Evolutionary conservation across 1,140 invertebrate species (phyloP).

Genomic region (Antheraea pernyi): DNA sequence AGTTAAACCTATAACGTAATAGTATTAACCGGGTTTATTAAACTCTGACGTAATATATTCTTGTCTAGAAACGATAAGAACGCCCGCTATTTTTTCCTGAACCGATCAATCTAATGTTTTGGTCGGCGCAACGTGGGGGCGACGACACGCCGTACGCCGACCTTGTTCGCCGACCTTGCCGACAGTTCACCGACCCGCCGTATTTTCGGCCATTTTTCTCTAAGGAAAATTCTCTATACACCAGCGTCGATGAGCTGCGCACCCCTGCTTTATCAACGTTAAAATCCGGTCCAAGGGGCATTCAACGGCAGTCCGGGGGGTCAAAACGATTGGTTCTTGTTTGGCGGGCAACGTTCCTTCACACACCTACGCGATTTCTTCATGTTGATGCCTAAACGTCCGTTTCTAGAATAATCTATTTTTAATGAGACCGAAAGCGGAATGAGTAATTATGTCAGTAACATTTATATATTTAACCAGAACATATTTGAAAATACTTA

Average conservation of each 20-base stretch:
- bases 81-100: not conserved
- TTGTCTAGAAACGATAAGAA: not conserved
- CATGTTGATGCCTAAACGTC: not conserved
- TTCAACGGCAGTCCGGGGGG: constrained; percentile 12
- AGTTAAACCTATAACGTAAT: no score
- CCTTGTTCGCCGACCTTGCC: constrained; percentile 56
- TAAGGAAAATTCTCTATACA: constrained; percentile 57
- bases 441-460: not conserved
- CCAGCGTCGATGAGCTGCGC: constrained; percentile 36
- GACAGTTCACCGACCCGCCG: constrained; percentile 36
- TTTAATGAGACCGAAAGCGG: not conserved
- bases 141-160: constrained; percentile 37
- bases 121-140: constrained; percentile 35
- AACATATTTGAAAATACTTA: no score
- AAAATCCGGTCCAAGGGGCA: no score
- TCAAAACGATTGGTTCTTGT: constrained; percentile 30
- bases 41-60: constrained; percentile 7
- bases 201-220: constrained; percentile 67
- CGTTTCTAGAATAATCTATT: constrained; percentile 7
- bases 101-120: constrained; percentile 38
- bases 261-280: constrained; percentile 15
- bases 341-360: constrained; percentile 43
- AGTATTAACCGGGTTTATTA: no score
- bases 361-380: constrained; percentile 13
- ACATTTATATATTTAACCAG: no score